These are phyloP conservation scores for Microtus richardsoni DNA, from an alignment of 2,113 vertebrate genomes.

Conservation along the genomic window DNA sequence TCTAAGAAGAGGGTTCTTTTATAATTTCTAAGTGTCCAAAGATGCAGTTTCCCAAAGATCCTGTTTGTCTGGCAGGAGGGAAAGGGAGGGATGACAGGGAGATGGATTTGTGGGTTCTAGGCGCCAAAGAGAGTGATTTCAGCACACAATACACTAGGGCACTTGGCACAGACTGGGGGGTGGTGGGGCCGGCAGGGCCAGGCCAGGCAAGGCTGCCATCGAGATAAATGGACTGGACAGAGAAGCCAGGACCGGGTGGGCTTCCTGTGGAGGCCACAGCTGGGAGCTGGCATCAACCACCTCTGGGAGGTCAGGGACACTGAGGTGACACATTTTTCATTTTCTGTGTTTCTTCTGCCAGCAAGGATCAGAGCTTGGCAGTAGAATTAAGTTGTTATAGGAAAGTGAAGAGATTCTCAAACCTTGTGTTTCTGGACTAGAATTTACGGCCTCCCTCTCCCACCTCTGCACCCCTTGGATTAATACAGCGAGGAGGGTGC, in stretches of 20 bases:
- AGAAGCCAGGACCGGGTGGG: not conserved
- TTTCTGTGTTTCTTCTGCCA: conserved; percentile 11
- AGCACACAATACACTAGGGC: not conserved
- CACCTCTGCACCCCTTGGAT: fast-evolving
- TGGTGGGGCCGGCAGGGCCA: not conserved
- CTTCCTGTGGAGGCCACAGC: not conserved
- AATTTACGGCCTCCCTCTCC: not conserved
- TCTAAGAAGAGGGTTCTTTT: not conserved
- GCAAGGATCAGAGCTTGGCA: not conserved
- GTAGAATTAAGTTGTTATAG: not conserved
- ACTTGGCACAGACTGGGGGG: not conserved
- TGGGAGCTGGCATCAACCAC: not conserved
- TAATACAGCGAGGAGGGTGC: not conserved
- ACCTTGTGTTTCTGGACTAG: not conserved
- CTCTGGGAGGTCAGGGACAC: not conserved
- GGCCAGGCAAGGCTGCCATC: not conserved
- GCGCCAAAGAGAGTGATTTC: not conserved
- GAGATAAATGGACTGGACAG: not conserved
- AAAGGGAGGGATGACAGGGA: not conserved
- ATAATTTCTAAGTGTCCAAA: not conserved
- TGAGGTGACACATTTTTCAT: not conserved
- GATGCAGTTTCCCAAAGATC: conserved; percentile 19
- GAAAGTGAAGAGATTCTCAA: conserved; percentile 40
- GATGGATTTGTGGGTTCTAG: not conserved
- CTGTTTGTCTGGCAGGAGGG: not conserved